Evolutionary conservation across 1,140 invertebrate species (phyloP).

Genomic region (Cyclargus thomasi): DNA sequence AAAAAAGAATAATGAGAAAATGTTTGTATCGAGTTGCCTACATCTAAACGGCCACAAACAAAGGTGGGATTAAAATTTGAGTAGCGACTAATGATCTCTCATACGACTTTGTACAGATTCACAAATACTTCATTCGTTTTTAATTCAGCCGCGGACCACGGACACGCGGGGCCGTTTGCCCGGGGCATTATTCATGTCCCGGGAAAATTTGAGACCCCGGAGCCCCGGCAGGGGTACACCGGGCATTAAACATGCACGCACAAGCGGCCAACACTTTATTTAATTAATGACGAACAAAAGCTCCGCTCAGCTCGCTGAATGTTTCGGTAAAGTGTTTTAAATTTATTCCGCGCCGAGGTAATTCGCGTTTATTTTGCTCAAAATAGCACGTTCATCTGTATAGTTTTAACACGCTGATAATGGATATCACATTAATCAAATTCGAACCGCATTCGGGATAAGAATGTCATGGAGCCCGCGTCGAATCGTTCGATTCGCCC

Average conservation of each 20-base stretch:
- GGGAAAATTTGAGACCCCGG: too few relatives aligned
- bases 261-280: background rate
- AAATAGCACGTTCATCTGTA: background rate
- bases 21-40: too few relatives aligned
- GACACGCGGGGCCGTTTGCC: too few relatives aligned
- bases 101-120: background rate
- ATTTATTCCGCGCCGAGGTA: background rate
- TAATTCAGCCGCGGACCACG: background rate
- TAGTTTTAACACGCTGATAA: too few relatives aligned
- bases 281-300: background rate
- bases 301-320: background rate
- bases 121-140: constrained; percentile 1
- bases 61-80: background rate
- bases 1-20: too few relatives aligned
- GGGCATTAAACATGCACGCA: background rate
- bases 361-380: background rate
- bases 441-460: too few relatives aligned
- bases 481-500: too few relatives aligned
- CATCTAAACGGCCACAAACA: background rate
- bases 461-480: too few relatives aligned
- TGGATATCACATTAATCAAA: too few relatives aligned
- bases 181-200: constrained; percentile 2
- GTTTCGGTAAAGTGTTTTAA: constrained; percentile 1
- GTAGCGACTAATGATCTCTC: background rate
- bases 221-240: background rate